These are phyloP conservation scores for Lethocerus indicus DNA, from an alignment of 1,140 invertebrate species.

Conservation along the genomic window DNA sequence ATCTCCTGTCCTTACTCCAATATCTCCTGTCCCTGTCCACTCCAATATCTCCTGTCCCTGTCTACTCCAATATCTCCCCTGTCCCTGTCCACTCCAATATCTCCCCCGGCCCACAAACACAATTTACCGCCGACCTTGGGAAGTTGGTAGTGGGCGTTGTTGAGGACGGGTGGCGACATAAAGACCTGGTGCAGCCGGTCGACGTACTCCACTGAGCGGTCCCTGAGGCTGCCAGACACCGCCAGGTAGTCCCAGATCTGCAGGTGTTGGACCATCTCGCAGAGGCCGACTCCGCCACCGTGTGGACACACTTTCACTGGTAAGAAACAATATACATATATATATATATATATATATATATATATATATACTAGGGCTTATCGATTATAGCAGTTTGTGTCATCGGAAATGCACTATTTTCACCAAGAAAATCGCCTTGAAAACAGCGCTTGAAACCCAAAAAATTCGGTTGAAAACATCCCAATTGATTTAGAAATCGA, in stretches of 20 bases:
- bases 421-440: no score
- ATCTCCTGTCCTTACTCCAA: background rate
- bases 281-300: constrained; percentile 80
- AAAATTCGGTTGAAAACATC: no score
- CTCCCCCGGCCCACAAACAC: no score
- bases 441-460: no score
- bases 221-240: constrained; percentile 47
- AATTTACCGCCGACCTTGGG: constrained; percentile 39
- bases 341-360: background rate
- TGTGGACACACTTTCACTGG: constrained; percentile 83
- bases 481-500: no score
- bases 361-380: no score
- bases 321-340: constrained; percentile 17
- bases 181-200: constrained; percentile 84
- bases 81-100: background rate
- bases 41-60: background rate
- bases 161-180: constrained; percentile 45
- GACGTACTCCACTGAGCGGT: constrained; percentile 67
- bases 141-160: constrained; percentile 50
- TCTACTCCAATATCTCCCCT: background rate
- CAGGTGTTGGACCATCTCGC: constrained; percentile 84
- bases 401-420: no score
- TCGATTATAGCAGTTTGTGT: no score
- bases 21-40: background rate
- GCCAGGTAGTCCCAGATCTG: constrained; percentile 75